Conservation (phyloP, 2,888 invertebrate genomes). For the Euplagia quadripunctaria region DNA sequence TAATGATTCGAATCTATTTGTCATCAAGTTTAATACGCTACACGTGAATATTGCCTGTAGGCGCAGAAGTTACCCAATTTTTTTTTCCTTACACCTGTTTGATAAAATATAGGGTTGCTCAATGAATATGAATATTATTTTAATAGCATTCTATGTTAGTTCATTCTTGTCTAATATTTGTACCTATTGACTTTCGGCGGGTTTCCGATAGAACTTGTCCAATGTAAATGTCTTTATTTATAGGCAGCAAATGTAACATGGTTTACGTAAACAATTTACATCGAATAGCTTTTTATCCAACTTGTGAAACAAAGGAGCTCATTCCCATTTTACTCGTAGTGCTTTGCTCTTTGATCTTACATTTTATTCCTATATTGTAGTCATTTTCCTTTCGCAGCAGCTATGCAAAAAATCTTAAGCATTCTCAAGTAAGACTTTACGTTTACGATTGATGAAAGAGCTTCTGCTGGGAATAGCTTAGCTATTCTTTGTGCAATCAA, state of each 20-base stretch:
- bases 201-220: not conserved
- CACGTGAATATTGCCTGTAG: not conserved
- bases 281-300: not conserved
- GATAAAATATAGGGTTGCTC: not conserved
- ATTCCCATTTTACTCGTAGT: not conserved
- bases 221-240: not conserved
- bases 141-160: too few species aligned
- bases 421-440: not conserved
- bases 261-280: not conserved
- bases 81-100: not conserved
- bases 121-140: too few species aligned
- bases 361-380: not conserved
- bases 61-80: not conserved
- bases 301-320: not conserved
- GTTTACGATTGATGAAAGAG: not conserved
- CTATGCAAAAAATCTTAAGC: not conserved
- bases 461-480: too few species aligned
- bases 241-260: not conserved
- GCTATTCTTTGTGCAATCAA: too few species aligned
- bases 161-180: not conserved
- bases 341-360: not conserved
- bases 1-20: conserved; percentile 11
- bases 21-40: not conserved
- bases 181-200: not conserved
- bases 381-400: not conserved